Percentiles rank a stretch among this genome's conserved stretches.
These are phyloP conservation scores for Anas platyrhynchos DNA, from an alignment of 2,113 vertebrate genomes.

Conservation along the genomic window DNA sequence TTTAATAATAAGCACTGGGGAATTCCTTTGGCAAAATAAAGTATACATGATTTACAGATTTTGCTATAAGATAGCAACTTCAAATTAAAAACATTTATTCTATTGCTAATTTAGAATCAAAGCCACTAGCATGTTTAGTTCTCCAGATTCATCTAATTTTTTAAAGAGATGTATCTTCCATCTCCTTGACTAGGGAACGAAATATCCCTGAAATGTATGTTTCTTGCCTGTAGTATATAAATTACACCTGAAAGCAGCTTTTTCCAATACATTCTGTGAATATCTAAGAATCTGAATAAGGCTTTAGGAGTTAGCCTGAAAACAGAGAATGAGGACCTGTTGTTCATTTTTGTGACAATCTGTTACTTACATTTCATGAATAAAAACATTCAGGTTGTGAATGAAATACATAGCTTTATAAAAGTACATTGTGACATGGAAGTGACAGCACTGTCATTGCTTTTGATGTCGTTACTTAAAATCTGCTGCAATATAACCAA, in stretches of 20 bases:
- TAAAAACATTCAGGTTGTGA: neutral
- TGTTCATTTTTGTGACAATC: neutral
- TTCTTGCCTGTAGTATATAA: neutral
- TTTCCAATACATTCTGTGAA: neutral
- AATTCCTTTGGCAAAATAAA: slow-evolving; percentile 20
- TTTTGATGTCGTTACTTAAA: neutral
- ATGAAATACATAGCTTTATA: neutral
- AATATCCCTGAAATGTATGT: neutral
- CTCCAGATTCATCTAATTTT: neutral
- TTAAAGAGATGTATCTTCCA: neutral
- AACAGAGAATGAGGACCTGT: neutral
- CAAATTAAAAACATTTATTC: neutral
- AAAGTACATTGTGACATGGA: neutral
- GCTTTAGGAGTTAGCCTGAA: neutral
- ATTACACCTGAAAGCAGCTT: neutral
- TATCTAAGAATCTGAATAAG: neutral
- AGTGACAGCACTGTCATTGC: neutral
- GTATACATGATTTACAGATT: neutral
- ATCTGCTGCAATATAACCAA: neutral
- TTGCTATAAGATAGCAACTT: neutral
- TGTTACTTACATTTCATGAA: neutral
- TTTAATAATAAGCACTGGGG: neutral
- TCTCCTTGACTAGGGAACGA: neutral
- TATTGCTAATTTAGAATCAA: neutral
- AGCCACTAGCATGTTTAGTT: neutral